Conservation (phyloP, 2,888 invertebrate genomes). For the Erynnis tages region DNA sequence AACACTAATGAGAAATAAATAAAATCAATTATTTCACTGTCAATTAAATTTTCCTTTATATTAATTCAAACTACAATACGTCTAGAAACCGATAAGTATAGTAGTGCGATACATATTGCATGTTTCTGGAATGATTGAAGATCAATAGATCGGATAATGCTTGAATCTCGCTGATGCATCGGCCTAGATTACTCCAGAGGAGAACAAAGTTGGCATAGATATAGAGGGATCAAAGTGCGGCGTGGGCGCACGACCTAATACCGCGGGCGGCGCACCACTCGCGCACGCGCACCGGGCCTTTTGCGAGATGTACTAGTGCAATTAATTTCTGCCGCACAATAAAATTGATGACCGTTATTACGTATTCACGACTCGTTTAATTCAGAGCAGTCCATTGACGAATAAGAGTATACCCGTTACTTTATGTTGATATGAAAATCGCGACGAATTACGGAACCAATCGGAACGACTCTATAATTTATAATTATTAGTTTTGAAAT, state of each 20-base stretch:
- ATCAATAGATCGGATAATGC: conserved; percentile 30
- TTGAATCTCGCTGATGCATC: conserved; percentile 47
- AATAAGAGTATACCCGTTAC: conserved; percentile 1
- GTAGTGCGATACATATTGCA: not conserved
- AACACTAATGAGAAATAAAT: no score
- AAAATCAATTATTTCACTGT: no score
- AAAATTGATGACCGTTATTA: conserved; percentile 22
- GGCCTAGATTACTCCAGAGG: conserved; percentile 71
- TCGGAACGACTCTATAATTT: no score
- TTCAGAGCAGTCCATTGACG: conserved; percentile 13
- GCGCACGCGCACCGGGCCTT: conserved; percentile 69
- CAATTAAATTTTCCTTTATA: no score
- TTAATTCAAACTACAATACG: no score
- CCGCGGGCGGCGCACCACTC: conserved; percentile 58
- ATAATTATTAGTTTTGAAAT: no score
- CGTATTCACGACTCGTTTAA: conserved; percentile 18
- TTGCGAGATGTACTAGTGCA: conserved; percentile 47
- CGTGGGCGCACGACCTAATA: conserved; percentile 79
- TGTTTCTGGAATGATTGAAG: conserved; percentile 21
- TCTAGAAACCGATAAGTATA: no score
- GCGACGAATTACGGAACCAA: conserved; percentile 7
- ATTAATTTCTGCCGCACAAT: conserved; percentile 32
- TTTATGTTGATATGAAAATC: not conserved
- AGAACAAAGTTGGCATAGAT: conserved; percentile 79
- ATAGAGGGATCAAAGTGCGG: conserved; percentile 75